These are phyloP conservation scores for Centruroides sculpturatus DNA, from an alignment of 1,140 invertebrate species.

Conservation along the genomic window DNA sequence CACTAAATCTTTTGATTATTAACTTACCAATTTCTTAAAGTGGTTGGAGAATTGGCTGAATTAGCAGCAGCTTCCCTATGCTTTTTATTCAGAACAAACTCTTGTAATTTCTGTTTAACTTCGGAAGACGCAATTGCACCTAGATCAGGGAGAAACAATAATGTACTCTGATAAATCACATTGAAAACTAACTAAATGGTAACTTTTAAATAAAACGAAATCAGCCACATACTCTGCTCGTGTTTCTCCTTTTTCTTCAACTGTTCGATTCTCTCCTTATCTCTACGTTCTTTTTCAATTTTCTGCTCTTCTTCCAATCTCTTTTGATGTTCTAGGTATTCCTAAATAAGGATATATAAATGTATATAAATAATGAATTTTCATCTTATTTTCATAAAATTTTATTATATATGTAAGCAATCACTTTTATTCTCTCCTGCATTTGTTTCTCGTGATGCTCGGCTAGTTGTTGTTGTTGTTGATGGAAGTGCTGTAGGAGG, in stretches of 20 bases:
- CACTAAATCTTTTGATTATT: background rate
- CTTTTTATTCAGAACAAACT: conserved; percentile 79
- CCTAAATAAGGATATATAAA: conserved; percentile 31
- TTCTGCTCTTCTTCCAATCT: conserved; percentile 42
- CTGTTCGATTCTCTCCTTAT: conserved; percentile 62
- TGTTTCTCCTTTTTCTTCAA: conserved; percentile 82
- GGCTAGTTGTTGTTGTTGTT: conserved; percentile 70
- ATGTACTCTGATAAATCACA: background rate
- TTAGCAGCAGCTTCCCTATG: conserved; percentile 51
- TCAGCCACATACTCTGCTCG: conserved; percentile 51
- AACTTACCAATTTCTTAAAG: conserved; percentile 65
- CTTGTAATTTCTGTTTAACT: conserved; percentile 86
- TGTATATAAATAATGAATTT: conserved; percentile 43
- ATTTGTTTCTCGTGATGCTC: conserved; percentile 77
- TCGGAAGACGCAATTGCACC: conserved; percentile 80
- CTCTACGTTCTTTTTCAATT: conserved; percentile 44
- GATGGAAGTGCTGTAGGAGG: conserved; percentile 70
- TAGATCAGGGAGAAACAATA: conserved; percentile 11
- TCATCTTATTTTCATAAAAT: conserved; percentile 36
- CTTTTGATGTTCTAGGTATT: conserved; percentile 63
- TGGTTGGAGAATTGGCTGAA: conserved; percentile 37
- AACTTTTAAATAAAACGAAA: background rate
- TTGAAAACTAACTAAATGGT: background rate
- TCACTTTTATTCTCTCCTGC: conserved; percentile 71
- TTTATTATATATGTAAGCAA: conserved; percentile 4